phyloP scores from a whole-genome alignment of 2,888 invertebrate species.

The Merodon equestris region DNA sequence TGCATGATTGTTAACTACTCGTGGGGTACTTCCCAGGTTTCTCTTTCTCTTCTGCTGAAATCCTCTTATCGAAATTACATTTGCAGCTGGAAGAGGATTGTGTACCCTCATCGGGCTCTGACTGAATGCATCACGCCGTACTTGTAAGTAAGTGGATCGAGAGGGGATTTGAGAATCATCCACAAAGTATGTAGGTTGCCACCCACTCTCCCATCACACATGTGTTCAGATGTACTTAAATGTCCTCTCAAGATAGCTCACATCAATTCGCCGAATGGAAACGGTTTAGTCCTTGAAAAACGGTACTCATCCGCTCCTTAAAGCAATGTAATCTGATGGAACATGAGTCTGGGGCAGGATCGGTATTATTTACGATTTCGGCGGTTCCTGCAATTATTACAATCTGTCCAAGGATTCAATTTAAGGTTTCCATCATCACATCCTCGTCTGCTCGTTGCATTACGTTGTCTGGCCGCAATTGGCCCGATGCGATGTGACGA shows the following conservation, averaged over 20 bases:
- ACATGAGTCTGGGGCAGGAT: too few species aligned
- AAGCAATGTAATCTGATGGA: background rate
- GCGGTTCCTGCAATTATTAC: slow-evolving; percentile 52
- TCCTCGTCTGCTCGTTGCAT: background rate
- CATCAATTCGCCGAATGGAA: slow-evolving; percentile 3
- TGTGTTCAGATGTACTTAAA: too few species aligned
- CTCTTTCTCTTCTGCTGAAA: slow-evolving; percentile 17
- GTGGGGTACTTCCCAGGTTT: background rate
- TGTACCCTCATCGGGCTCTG: slow-evolving; percentile 23
- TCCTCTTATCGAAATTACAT: slow-evolving; percentile 65
- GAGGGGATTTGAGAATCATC: slow-evolving; percentile 39
- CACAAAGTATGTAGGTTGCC: slow-evolving; percentile 22
- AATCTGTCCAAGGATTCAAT: slow-evolving; percentile 61
- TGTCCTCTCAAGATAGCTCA: slow-evolving; percentile 1
- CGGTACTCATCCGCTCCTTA: background rate
- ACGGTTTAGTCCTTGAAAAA: slow-evolving; percentile 17
- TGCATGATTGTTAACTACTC: slow-evolving; percentile 16
- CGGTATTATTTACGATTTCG: slow-evolving; percentile 43
- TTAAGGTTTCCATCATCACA: slow-evolving; percentile 50
- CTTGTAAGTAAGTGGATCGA: slow-evolving; percentile 29
- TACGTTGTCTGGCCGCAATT: too few species aligned
- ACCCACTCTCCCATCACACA: slow-evolving; percentile 12
- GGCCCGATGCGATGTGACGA: slow-evolving; percentile 20
- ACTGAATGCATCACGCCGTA: slow-evolving; percentile 17
- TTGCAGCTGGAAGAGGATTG: slow-evolving; percentile 51